These are phyloP conservation scores for Seira sanloemensis DNA, from an alignment of 2,888 invertebrate species.

Conservation along the genomic window DNA sequence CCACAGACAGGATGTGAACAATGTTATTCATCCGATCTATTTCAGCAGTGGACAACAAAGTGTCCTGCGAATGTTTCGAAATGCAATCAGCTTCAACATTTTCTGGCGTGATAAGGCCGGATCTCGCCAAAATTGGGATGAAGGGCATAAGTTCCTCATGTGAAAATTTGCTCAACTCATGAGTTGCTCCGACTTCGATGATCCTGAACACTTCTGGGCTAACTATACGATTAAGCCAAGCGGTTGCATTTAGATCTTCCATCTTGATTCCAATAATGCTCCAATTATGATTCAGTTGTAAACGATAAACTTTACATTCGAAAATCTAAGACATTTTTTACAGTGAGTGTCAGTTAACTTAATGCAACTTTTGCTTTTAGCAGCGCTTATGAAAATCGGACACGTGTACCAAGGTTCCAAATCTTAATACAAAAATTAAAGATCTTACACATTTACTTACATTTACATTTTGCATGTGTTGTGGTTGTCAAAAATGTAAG, in stretches of 20 bases:
- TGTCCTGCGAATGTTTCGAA: conserved; percentile 74
- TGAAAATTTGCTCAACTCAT: conserved; percentile 83
- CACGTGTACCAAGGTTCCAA: no score
- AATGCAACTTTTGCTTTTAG: no score
- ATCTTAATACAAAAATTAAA: no score
- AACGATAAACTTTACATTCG: no score
- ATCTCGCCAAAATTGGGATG: conserved; percentile 93
- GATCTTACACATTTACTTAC: no score
- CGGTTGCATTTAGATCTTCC: conserved; percentile 41
- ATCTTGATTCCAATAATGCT: conserved; percentile 6
- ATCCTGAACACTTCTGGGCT: conserved; percentile 85
- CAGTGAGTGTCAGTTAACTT: no score
- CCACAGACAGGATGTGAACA: conserved; percentile 93
- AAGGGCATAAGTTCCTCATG: conserved; percentile 91
- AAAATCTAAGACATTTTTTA: no score
- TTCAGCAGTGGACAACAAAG: conserved; percentile 91
- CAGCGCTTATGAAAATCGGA: no score
- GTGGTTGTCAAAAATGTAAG: no score
- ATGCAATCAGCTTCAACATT: conserved; percentile 85
- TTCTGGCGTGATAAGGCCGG: conserved; percentile 90
- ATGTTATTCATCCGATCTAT: conserved; percentile 96
- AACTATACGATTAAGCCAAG: conserved; percentile 76
- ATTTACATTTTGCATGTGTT: no score
- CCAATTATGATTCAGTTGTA: no score
- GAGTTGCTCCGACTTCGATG: conserved; percentile 89